phyloP scores from a whole-genome alignment of 2,888 invertebrate genomes.

The Caenorhabditis auriculariae region DNA sequence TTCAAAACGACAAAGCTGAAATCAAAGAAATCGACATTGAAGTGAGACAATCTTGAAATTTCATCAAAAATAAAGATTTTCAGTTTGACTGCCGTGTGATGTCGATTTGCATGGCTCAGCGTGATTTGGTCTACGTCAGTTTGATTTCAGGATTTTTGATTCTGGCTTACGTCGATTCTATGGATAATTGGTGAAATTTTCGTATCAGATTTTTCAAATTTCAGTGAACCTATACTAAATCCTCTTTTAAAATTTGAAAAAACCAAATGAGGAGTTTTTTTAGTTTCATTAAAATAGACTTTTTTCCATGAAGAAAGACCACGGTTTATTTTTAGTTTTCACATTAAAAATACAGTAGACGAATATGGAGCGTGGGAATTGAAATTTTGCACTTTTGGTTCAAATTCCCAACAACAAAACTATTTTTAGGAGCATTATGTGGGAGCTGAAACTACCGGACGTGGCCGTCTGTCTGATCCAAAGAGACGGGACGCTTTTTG shows the following conservation, averaged over 20 bases:
- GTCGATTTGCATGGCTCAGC: slow-evolving; percentile 64
- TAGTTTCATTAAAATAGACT: too few relatives aligned
- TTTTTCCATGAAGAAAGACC: too few relatives aligned
- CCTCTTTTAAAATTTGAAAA: too few relatives aligned
- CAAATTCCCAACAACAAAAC: background rate
- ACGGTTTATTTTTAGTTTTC: slow-evolving; percentile 10
- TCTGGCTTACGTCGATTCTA: slow-evolving; percentile 61
- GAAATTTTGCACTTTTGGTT: background rate
- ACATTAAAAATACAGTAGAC: too few relatives aligned
- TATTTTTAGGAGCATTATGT: slow-evolving; percentile 57
- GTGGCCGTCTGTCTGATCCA: slow-evolving; percentile 66
- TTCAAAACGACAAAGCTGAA: slow-evolving; percentile 10
- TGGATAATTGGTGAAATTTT: slow-evolving; percentile 16
- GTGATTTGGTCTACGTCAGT: slow-evolving; percentile 66
- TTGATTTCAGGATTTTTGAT: slow-evolving; percentile 66
- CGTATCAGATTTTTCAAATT: too few relatives aligned
- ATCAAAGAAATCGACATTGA: slow-evolving; percentile 29
- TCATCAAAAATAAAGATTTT: slow-evolving; percentile 4
- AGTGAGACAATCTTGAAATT: slow-evolving; percentile 5
- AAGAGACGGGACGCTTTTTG: slow-evolving; percentile 65
- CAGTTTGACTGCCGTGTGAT: slow-evolving; percentile 67
- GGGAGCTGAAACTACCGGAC: slow-evolving; percentile 67
- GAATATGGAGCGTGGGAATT: too few relatives aligned
- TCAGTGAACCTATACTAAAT: too few relatives aligned
- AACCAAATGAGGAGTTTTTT: too few relatives aligned